Base-by-base conservation (phyloP, 2,888 invertebrate species). In the Branchellion lobata region DNA sequence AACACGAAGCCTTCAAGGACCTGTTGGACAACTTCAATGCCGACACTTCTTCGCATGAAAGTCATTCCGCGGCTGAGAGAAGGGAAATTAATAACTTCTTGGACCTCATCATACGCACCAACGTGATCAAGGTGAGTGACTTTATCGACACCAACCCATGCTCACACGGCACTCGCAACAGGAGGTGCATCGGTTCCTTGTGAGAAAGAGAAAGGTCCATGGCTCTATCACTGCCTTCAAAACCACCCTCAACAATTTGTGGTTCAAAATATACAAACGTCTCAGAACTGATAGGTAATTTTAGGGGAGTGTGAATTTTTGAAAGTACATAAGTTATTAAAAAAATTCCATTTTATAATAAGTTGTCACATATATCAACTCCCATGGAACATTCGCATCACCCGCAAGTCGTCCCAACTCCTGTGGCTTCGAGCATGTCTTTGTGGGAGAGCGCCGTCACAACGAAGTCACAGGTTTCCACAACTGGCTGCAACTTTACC, bases 381-480 rank as follows among this genome's bases (percentile, higher is more conserved):
- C n/a, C n/a, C n/a, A n/a, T n/a, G n/a, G n/a, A n/a, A n/a, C n/a
- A n/a, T n/a, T n/a, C n/a, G n/a, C n/a, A n/a, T n/a, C n/a, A n/a
- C n/a, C n/a, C n/a, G n/a, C n/a, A 83, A 86, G 87, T 24, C 83
- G 84, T 73, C 82, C 83, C 53, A 86, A 87, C 81, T 87, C 87
- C 0, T 85, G 85, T 81, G 87, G 87, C 57, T 88, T 88, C 85
- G 88, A 88, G 81, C 88, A 88, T 84, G 87, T 88, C 71, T 88
- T 88, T 85, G 87, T 88, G 69, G 88, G 88, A 24, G 88, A 88
- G 81, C 84, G 84, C 0, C 82, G 85, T 29, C 84, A 84, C 3
- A 82, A 84, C 65, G 84, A 85, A 34, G 85, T 88, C 75, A 85
- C 86, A 53, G 88, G 88, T n/a, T 85, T 87, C 24, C 87, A 88